Conservation (phyloP, 2,113 vertebrate species). For the Bambusicola thoracicus region DNA sequence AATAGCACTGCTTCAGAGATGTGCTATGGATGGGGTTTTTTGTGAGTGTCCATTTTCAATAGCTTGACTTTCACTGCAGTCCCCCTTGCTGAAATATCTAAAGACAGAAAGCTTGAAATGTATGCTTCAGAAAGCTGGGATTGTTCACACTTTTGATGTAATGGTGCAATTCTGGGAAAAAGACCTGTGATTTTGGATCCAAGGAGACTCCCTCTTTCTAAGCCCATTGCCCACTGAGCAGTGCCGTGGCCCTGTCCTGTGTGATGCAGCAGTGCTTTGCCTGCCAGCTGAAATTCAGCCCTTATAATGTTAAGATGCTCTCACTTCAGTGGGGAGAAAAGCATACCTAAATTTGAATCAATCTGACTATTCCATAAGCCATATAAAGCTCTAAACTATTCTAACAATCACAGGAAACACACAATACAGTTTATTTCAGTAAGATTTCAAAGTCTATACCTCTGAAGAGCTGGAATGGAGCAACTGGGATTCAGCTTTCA, state of each 20-base stretch:
- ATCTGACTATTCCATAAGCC: neutral
- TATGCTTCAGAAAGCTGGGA: neutral
- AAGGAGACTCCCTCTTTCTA: neutral
- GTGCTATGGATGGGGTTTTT: neutral
- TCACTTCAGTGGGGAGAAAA: neutral
- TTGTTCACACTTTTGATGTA: neutral
- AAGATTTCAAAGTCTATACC: neutral
- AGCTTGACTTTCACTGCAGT: neutral
- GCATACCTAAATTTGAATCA: neutral
- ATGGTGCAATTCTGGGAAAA: neutral
- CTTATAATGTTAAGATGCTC: neutral
- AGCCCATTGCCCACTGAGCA: neutral
- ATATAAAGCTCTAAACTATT: neutral
- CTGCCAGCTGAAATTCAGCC: neutral
- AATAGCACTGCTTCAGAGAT: neutral
- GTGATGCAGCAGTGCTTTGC: neutral
- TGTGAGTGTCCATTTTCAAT: neutral
- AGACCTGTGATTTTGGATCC: no score
- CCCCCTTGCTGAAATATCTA: neutral
- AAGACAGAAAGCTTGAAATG: neutral
- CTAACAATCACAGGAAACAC: neutral
- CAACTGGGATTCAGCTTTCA: conserved; percentile 17
- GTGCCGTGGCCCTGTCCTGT: neutral
- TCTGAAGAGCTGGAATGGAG: conserved; percentile 13
- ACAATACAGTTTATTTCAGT: neutral